These are phyloP conservation scores for Thryonomys swinderianus DNA, from an alignment of 2,113 vertebrate species.

Conservation along the genomic window DNA sequence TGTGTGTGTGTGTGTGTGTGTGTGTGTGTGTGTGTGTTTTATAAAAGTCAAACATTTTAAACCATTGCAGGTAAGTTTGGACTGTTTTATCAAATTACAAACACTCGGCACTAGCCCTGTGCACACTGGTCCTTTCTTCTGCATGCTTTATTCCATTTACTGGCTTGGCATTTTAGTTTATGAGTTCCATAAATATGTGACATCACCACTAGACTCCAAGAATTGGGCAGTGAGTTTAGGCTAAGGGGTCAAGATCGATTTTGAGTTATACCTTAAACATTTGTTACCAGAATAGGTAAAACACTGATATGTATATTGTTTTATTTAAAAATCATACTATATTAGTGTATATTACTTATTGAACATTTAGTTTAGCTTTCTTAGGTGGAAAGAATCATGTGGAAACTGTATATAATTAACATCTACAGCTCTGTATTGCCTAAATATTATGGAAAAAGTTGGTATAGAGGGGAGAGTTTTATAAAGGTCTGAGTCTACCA, in stretches of 20 bases:
- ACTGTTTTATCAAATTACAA: not conserved
- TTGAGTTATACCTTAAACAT: not conserved
- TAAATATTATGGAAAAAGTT: conserved; percentile 2
- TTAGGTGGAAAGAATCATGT: not conserved
- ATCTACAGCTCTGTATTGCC: not conserved
- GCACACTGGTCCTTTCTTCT: not conserved
- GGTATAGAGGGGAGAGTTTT: not conserved
- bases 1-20: too few species aligned
- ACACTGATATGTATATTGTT: not conserved
- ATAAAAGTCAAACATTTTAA: conserved; percentile 14
- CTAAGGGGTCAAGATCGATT: not conserved
- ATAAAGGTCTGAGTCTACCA: not conserved
- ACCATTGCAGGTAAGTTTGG: not conserved
- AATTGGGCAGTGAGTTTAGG: too few species aligned
- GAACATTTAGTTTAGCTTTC: not conserved
- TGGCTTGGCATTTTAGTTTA: not conserved
- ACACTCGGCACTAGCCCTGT: not conserved
- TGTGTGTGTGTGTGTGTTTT: not conserved
- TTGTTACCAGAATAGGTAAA: not conserved
- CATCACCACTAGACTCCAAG: too few species aligned
- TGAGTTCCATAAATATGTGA: not conserved
- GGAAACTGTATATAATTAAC: not conserved
- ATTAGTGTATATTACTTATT: not conserved
- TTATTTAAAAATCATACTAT: not conserved
- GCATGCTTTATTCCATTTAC: not conserved